Conservation (phyloP, 2,797 vertebrate species). For the Tangara arthus region DNA sequence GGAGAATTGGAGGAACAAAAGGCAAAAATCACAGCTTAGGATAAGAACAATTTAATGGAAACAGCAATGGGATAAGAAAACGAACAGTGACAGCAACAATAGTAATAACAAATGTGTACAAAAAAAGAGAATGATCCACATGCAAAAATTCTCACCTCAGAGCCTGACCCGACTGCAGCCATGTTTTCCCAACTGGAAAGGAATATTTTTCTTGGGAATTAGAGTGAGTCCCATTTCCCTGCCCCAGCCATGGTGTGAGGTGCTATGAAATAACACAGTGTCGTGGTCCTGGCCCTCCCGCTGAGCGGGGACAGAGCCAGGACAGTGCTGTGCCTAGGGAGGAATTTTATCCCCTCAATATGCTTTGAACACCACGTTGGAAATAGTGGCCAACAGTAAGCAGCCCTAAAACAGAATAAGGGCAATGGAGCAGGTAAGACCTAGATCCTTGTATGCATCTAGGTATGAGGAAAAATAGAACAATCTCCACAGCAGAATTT, state of each 20-base stretch:
- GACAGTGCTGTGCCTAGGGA: not conserved
- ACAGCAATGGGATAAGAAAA: not conserved
- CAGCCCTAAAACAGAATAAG: not conserved
- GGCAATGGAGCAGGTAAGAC: not conserved
- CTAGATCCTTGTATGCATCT: not conserved
- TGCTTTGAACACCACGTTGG: not conserved
- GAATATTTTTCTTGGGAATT: not conserved
- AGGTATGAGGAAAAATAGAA: not conserved
- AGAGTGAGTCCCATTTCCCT: not conserved
- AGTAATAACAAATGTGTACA: not conserved
- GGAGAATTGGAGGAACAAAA: not conserved
- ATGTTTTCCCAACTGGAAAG: not conserved
- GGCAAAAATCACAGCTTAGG: not conserved
- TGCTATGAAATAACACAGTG: no score
- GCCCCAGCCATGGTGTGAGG: accelerated
- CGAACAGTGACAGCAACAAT: not conserved
- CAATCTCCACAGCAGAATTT: not conserved
- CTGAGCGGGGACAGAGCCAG: not conserved
- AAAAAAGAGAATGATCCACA: not conserved
- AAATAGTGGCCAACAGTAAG: not conserved
- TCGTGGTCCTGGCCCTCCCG: accelerated
- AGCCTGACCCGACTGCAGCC: accelerated
- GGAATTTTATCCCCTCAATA: not conserved
- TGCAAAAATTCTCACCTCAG: not conserved
- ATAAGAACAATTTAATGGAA: not conserved